Conservation (phyloP, 2,797 vertebrate genomes). For the Galagoides demidoff region DNA sequence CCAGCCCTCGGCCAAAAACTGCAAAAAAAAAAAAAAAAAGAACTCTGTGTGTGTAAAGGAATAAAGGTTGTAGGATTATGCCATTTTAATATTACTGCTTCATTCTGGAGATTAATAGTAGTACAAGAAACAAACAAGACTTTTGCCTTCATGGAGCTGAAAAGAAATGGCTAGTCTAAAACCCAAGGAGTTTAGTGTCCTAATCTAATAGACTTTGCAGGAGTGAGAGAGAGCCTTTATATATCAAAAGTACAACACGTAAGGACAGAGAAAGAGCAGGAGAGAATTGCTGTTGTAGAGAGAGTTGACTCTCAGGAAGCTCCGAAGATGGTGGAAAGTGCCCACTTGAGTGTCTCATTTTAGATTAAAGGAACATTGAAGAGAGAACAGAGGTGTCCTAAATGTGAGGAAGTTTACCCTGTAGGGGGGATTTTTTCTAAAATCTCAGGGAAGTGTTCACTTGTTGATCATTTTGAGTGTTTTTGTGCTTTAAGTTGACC, state of each 20-base stretch:
- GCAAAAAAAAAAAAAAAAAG: too few relatives aligned
- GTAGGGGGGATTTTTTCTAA: neutral
- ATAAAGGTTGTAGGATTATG: neutral
- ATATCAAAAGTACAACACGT: neutral
- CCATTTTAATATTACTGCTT: neutral
- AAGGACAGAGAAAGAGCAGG: neutral
- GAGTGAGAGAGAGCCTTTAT: neutral
- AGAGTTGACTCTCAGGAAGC: neutral
- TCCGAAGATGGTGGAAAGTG: neutral
- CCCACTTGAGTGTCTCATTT: neutral
- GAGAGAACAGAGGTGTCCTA: neutral
- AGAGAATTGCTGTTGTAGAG: neutral
- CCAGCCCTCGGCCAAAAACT: too few relatives aligned
- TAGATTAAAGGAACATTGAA: neutral
- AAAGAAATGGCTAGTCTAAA: neutral
- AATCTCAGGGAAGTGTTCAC: neutral
- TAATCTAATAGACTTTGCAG: neutral
- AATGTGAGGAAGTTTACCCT: neutral
- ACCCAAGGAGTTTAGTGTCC: neutral
- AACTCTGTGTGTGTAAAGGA: neutral
- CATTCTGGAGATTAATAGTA: neutral
- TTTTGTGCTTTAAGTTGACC: neutral
- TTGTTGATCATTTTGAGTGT: conserved; percentile 40
- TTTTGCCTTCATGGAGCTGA: neutral
- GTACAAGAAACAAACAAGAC: neutral